Conservation (phyloP, 2,113 vertebrate genomes). For the Podarcis cretensis region DNA sequence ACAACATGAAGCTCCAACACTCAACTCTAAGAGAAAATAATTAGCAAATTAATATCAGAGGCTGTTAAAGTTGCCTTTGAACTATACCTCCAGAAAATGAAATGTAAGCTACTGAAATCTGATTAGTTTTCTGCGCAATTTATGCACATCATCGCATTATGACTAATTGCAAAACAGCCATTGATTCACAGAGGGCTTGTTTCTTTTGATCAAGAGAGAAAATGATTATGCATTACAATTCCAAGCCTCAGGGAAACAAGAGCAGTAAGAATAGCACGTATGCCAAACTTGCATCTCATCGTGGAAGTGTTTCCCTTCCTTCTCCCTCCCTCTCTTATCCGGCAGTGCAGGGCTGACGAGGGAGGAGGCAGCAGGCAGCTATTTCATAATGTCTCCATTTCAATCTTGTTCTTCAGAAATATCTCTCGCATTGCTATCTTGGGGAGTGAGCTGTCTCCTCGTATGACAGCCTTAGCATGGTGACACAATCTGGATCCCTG, state of each 20-base stretch:
- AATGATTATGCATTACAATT: neutral
- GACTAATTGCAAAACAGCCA: slow-evolving; percentile 36
- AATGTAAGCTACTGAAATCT: neutral
- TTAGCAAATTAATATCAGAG: neutral
- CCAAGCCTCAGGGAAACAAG: neutral
- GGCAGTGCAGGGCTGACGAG: rapidly evolving
- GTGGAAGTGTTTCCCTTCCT: neutral
- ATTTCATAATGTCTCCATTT: rapidly evolving
- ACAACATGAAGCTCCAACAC: neutral
- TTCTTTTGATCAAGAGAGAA: slow-evolving; percentile 51
- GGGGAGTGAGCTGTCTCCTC: neutral
- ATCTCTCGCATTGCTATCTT: rapidly evolving
- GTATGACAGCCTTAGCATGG: rapidly evolving
- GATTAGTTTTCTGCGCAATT: slow-evolving; percentile 20
- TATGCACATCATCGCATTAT: slow-evolving; percentile 5
- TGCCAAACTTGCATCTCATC: neutral
- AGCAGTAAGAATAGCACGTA: neutral
- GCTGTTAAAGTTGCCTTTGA: slow-evolving; percentile 10
- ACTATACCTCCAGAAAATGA: slow-evolving; percentile 19
- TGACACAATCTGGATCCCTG: neutral
- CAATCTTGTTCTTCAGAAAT: rapidly evolving
- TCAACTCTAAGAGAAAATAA: neutral
- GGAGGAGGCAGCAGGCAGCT: neutral
- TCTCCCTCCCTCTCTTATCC: rapidly evolving
- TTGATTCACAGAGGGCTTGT: neutral